Evolutionary conservation across 2,888 invertebrate species (phyloP).

Genomic region (Chloromyia formosa): DNA sequence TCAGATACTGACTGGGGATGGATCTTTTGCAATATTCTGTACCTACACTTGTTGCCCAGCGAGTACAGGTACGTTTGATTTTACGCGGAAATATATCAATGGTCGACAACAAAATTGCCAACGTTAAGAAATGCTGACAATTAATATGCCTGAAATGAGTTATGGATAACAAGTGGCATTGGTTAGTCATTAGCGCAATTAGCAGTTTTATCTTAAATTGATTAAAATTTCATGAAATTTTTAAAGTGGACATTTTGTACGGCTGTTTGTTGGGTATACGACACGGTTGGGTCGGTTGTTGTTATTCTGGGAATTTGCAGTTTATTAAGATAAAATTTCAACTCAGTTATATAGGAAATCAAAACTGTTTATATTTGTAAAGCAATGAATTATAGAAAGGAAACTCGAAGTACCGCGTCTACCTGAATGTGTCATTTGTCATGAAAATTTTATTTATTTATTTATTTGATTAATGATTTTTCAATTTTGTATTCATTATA

Average conservation of each 20-base stretch:
- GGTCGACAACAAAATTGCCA: constrained; percentile 30
- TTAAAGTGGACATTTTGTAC: constrained; percentile 7
- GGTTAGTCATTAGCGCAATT: constrained; percentile 40
- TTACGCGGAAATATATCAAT: constrained; percentile 39
- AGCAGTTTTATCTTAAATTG: constrained; percentile 36
- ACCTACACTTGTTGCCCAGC: constrained; percentile 17
- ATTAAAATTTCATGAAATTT: constrained; percentile 37
- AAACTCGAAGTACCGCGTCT: too few relatives aligned
- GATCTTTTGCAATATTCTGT: background rate
- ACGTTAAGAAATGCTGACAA: constrained; percentile 36
- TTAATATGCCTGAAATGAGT: constrained; percentile 38
- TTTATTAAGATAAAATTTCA: too few relatives aligned
- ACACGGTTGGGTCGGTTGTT: background rate
- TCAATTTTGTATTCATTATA: too few relatives aligned
- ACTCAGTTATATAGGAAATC: too few relatives aligned
- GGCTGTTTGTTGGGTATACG: too few relatives aligned
- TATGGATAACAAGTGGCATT: constrained; percentile 36
- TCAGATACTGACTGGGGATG: constrained; percentile 18
- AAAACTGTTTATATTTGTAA: too few relatives aligned
- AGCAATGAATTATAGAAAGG: too few relatives aligned
- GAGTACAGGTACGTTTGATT: constrained; percentile 29
- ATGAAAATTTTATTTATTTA: too few relatives aligned
- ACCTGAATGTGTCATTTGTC: too few relatives aligned
- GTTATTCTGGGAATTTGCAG: background rate
- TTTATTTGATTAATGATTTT: too few relatives aligned